A percentile compares a stretch with the other conserved stretches of the same genome.
Conservation (phyloP, 2,888 invertebrate genomes). For the Dorcus hopei region DNA sequence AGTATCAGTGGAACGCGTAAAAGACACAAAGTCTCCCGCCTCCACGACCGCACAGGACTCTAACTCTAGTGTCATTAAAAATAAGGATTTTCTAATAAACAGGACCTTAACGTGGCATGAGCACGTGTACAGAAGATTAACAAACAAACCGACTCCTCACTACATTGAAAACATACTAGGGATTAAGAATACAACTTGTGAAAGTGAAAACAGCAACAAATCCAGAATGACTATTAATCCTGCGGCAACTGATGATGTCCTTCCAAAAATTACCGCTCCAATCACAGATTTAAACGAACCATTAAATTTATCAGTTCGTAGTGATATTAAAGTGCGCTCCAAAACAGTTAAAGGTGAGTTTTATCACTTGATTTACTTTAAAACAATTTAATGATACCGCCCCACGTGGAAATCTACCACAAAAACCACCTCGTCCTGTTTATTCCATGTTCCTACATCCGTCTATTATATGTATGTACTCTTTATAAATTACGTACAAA, state of each 20-base stretch:
- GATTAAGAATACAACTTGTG: slow-evolving; percentile 28
- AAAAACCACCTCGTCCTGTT: slow-evolving; percentile 29
- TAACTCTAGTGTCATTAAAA: slow-evolving; percentile 15
- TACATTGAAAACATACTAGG: slow-evolving; percentile 86
- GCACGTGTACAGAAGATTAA: slow-evolving; percentile 82
- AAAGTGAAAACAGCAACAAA: slow-evolving; percentile 20
- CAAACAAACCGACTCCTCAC: slow-evolving; percentile 80
- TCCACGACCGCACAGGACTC: slow-evolving; percentile 17
- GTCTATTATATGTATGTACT: not conserved
- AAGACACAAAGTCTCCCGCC: slow-evolving; percentile 16
- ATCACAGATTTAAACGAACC: slow-evolving; percentile 43
- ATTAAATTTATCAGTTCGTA: slow-evolving; percentile 45
- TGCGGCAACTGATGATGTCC: slow-evolving; percentile 25
- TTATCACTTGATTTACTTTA: not conserved
- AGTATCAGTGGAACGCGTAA: slow-evolving; percentile 15
- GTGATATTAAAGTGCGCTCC: slow-evolving; percentile 39
- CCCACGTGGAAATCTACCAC: slow-evolving; percentile 17
- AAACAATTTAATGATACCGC: slow-evolving; percentile 2
- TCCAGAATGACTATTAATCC: slow-evolving; percentile 25
- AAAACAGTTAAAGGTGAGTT: slow-evolving; percentile 43
- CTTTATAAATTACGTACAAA: too few relatives aligned
- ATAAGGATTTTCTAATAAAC: slow-evolving; percentile 19
- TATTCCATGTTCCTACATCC: slow-evolving; percentile 22
- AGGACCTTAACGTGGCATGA: slow-evolving; percentile 71
- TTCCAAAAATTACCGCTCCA: slow-evolving; percentile 27